phyloP scores from a whole-genome alignment of 2,797 vertebrate genomes.

The Myoxocephalus aenaeus region DNA sequence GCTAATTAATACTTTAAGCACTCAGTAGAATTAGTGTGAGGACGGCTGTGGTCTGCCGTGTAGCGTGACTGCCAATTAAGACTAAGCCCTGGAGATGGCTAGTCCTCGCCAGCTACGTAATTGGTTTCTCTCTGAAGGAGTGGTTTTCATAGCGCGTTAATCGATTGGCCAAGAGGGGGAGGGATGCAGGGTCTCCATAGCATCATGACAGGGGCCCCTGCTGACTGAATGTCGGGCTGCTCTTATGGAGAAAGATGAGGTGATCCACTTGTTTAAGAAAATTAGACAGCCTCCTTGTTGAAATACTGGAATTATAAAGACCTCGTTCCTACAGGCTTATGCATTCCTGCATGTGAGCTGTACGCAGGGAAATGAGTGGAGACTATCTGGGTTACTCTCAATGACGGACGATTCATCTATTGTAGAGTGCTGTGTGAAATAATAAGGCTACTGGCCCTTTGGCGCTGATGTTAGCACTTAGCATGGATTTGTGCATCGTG shows the following conservation, averaged over 20 bases:
- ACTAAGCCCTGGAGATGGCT: conserved; percentile 75
- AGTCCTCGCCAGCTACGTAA: conserved; percentile 64
- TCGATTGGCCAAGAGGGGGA: conserved; percentile 61
- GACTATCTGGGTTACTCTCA: conserved; percentile 22
- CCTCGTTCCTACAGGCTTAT: background rate
- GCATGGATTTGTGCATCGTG: conserved; percentile 25
- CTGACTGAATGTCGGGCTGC: conserved; percentile 24
- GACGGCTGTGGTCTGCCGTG: conserved; percentile 59
- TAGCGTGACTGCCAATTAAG: conserved; percentile 78
- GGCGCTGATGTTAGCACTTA: conserved; percentile 35
- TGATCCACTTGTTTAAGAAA: conserved; percentile 14
- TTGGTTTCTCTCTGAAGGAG: conserved; percentile 72
- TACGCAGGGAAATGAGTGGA: conserved; percentile 11
- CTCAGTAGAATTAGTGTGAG: conserved; percentile 63
- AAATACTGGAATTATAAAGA: conserved; percentile 2
- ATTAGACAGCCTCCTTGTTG: background rate
- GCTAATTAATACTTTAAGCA: conserved; percentile 78
- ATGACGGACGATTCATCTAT: conserved; percentile 7
- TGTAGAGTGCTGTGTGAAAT: conserved; percentile 11
- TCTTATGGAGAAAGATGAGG: conserved; percentile 35
- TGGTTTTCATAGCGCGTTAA: conserved; percentile 73
- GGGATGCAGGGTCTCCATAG: conserved; percentile 45
- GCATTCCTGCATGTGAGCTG: background rate
- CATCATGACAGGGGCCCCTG: conserved; percentile 38
- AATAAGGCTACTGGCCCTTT: conserved; percentile 42